Evolutionary conservation across 2,888 invertebrate species (phyloP).

Genomic region (Acronicta psi): DNA sequence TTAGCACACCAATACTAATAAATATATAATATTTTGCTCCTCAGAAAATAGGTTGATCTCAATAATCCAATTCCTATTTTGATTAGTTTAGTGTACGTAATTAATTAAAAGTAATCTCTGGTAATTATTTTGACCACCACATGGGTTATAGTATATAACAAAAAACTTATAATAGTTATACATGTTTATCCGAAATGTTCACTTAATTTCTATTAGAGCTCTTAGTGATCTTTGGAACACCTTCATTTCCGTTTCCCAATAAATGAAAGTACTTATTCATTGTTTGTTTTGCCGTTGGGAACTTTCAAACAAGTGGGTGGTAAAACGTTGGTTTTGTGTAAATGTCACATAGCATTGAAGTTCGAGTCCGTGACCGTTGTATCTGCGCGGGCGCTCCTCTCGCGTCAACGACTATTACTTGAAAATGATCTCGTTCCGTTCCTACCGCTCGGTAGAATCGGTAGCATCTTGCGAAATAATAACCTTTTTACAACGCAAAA

Average conservation of each 20-base stretch:
- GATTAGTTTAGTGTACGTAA: too few relatives aligned
- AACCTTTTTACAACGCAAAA: conserved; percentile 28
- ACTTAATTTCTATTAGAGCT: not conserved
- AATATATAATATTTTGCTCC: too few relatives aligned
- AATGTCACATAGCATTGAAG: conserved; percentile 73
- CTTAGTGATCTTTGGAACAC: conserved; percentile 21
- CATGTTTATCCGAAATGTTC: too few relatives aligned
- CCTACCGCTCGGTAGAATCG: conserved; percentile 17
- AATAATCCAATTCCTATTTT: too few relatives aligned
- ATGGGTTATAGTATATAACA: too few relatives aligned
- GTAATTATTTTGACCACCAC: too few relatives aligned
- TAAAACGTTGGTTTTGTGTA: conserved; percentile 60
- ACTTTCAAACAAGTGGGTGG: conserved; percentile 55
- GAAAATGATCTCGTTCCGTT: conserved; percentile 65
- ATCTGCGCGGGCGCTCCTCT: conserved; percentile 63
- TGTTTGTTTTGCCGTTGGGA: conserved; percentile 41
- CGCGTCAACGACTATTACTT: conserved; percentile 65
- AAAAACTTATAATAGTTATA: too few relatives aligned
- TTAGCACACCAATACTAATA: too few relatives aligned
- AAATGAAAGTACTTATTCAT: conserved; percentile 38
- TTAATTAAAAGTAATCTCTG: too few relatives aligned
- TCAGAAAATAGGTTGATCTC: too few relatives aligned
- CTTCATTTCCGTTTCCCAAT: conserved; percentile 40
- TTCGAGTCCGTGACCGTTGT: conserved; percentile 76
- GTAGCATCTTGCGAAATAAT: conserved; percentile 52